phyloP scores from a whole-genome alignment of 1,140 invertebrate species.

The Halesus radiatus region DNA sequence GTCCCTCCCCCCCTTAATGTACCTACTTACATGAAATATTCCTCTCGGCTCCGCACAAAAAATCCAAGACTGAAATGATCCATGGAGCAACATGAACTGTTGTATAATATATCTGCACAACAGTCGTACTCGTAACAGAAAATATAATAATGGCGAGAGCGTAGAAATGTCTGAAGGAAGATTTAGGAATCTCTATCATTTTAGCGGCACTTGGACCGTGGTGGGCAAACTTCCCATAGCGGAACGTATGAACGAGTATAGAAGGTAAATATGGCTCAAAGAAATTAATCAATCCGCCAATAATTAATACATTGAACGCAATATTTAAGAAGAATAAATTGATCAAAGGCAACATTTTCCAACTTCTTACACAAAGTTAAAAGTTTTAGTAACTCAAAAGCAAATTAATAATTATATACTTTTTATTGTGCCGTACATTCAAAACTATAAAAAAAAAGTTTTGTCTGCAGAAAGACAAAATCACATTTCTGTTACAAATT shows the following conservation, averaged over 20 bases:
- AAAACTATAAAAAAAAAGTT: no score
- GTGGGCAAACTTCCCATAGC: constrained; percentile 79
- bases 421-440: no score
- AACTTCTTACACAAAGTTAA: background rate
- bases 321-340: constrained; percentile 71
- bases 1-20: no score
- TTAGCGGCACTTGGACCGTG: constrained; percentile 68
- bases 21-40: constrained; percentile 72
- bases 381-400: no score
- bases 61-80: constrained; percentile 68
- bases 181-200: constrained; percentile 78
- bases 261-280: constrained; percentile 75
- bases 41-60: constrained; percentile 68
- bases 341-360: constrained; percentile 70
- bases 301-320: constrained; percentile 67
- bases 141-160: constrained; percentile 74
- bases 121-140: constrained; percentile 66
- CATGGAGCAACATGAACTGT: constrained; percentile 64
- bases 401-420: no score
- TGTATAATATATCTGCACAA: constrained; percentile 68
- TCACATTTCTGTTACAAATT: no score
- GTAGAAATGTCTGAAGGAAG: constrained; percentile 84
- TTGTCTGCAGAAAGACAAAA: no score
- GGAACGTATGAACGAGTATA: constrained; percentile 73
- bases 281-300: constrained; percentile 73